These are phyloP conservation scores for Zeuzera pyrina DNA, from an alignment of 2,888 invertebrate species.

Conservation along the genomic window DNA sequence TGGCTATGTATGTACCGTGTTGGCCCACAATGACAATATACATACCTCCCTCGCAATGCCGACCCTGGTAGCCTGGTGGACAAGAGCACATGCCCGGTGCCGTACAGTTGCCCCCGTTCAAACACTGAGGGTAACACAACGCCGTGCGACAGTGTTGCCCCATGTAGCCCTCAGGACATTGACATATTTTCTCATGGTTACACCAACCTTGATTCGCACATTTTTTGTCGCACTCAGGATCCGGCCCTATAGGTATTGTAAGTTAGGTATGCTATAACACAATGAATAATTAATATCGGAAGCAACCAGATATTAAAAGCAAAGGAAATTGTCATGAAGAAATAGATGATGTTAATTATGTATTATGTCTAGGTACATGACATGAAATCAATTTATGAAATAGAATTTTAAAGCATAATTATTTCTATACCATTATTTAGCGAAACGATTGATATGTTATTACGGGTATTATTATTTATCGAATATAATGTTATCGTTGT, in stretches of 20 bases:
- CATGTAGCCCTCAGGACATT: constrained; percentile 92
- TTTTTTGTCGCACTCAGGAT: constrained; percentile 91
- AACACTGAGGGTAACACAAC: constrained; percentile 92
- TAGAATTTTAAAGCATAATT: too few relatives aligned
- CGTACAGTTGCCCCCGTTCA: constrained; percentile 94
- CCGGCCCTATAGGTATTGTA: constrained; percentile 75
- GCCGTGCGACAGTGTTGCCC: constrained; percentile 92
- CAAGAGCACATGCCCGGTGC: constrained; percentile 92
- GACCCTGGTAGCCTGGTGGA: constrained; percentile 91
- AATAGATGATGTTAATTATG: too few relatives aligned
- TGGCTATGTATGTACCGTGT: too few relatives aligned
- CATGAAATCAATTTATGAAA: too few relatives aligned
- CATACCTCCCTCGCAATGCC: constrained; percentile 91
- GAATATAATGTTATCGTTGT: neutral
- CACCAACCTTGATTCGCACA: constrained; percentile 90
- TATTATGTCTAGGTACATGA: too few relatives aligned
- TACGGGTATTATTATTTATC: too few relatives aligned
- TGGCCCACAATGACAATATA: too few relatives aligned
- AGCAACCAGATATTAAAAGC: neutral
- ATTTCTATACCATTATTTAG: too few relatives aligned
- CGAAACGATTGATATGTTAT: too few relatives aligned
- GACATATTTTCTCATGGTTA: constrained; percentile 87
- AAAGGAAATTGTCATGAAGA: neutral
- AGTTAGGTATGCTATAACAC: constrained; percentile 1
- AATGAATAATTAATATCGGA: too few relatives aligned